These are phyloP conservation scores for Tympanuchus pallidicinctus DNA, from an alignment of 2,113 vertebrate species.

Conservation along the genomic window DNA sequence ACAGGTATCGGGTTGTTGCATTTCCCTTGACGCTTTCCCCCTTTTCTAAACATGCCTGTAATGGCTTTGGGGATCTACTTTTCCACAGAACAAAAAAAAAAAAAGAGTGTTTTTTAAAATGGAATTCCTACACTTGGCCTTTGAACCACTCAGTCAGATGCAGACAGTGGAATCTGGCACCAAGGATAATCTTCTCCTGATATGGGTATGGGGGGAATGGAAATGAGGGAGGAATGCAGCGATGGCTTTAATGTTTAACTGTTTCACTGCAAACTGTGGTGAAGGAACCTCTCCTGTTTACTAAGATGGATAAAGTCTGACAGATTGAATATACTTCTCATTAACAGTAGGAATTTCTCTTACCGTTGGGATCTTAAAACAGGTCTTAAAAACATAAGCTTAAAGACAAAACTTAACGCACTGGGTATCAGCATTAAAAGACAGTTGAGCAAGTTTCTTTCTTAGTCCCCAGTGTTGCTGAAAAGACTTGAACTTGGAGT, in stretches of 20 bases:
- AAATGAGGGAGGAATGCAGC: constrained; percentile 53
- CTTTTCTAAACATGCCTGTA: not conserved
- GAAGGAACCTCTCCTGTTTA: not conserved
- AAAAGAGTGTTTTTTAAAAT: not conserved
- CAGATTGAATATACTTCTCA: not conserved
- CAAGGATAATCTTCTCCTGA: constrained; percentile 66
- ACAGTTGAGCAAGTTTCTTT: not conserved
- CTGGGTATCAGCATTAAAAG: not conserved
- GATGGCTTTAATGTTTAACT: constrained; percentile 58
- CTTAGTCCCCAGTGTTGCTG: not conserved
- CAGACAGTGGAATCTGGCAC: constrained; percentile 69
- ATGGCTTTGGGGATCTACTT: not conserved
- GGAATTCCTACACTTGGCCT: constrained; percentile 51
- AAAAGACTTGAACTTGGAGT: not conserved
- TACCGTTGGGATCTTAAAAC: not conserved
- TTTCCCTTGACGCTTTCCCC: not conserved
- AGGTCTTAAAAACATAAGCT: not conserved
- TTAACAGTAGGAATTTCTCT: not conserved
- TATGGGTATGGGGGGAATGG: constrained; percentile 48
- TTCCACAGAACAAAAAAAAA: not conserved
- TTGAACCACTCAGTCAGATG: constrained; percentile 62
- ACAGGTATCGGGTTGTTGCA: not conserved
- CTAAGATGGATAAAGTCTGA: not conserved
- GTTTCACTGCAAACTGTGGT: not conserved
- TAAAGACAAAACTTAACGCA: not conserved